These are phyloP conservation scores for Eremobia ochroleuca DNA, from an alignment of 2,888 invertebrate species.

Conservation along the genomic window DNA sequence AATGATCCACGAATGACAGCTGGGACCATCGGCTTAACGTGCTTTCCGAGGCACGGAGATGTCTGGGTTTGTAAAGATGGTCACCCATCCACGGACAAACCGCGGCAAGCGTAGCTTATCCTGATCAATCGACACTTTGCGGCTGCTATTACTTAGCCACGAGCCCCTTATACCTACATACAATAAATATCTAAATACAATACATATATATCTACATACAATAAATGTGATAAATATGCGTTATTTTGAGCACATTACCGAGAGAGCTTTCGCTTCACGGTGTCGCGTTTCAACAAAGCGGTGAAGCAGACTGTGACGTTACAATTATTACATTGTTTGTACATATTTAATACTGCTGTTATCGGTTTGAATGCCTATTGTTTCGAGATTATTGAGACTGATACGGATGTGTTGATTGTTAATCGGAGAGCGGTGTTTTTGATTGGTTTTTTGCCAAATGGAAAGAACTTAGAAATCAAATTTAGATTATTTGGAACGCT, in stretches of 20 bases:
- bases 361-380: constrained; percentile 19
- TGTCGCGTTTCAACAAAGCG: constrained; percentile 62
- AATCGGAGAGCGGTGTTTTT: neutral
- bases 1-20: neutral
- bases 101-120: neutral
- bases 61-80: neutral
- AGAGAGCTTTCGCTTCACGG: constrained; percentile 65
- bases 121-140: neutral
- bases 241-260: constrained; percentile 48
- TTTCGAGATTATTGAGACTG: constrained; percentile 10
- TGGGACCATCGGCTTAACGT: neutral
- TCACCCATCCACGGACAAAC: neutral
- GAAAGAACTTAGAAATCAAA: no score
- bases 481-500: no score
- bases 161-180: neutral
- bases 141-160: neutral
- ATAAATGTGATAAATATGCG: constrained; percentile 20
- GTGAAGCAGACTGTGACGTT: constrained; percentile 67
- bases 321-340: constrained; percentile 35
- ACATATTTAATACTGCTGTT: constrained; percentile 32
- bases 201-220: neutral
- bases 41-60: neutral
- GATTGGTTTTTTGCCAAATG: neutral
- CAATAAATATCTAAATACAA: no score
- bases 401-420: neutral